Base-by-base conservation (phyloP, 2,888 invertebrate species). In the Cerceris rybyensis region DNA sequence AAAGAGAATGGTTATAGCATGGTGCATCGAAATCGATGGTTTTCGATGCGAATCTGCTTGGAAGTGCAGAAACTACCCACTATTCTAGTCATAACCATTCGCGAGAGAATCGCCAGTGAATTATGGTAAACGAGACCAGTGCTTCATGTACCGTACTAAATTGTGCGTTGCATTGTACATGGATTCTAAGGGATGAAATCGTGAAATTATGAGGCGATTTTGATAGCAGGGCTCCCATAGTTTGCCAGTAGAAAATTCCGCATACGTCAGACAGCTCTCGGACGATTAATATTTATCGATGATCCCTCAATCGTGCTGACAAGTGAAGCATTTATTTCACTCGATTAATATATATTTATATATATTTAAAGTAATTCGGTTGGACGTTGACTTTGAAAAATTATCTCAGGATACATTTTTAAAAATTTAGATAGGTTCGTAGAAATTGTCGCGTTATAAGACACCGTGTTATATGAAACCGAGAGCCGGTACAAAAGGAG, bases 121-220 rank as follows among this genome's bases (percentile, higher is more conserved):
- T 80, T 69, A 72, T 58, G 66, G 52, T 67, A 72, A 72, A 72
- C 69, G 69, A 63, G 64, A 75, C 50, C 66, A 42, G 4, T 55
- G 70, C n/a, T 67, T 79, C 75, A 79, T 71, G 72, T 63, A 61
- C 64, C 55, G 71, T 58, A 43, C 46, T 49, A 63, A 76, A 68
- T 75, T 66, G 59, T 46, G 52, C 52, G 60, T 16, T 64, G 17
- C 43, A 39, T 59, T 9, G 52, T 50, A 13, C 28, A 64, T 50
- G 50, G 64, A 14, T 60, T 41, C 41, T 28, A 43, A 68, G 70
- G 13, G 58, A 67, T 54, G 14, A 50, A 70, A 71, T 60, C 54
- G 55, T 70, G 58, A 9, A 50, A 64, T 55, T 68, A 60, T 67
- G 68, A 68, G 46, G 55, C 14, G 14, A 13, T 49, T 49, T 60